These are phyloP conservation scores for Rhinoraja longicauda DNA, from an alignment of 2,797 vertebrate species.

Conservation along the genomic window DNA sequence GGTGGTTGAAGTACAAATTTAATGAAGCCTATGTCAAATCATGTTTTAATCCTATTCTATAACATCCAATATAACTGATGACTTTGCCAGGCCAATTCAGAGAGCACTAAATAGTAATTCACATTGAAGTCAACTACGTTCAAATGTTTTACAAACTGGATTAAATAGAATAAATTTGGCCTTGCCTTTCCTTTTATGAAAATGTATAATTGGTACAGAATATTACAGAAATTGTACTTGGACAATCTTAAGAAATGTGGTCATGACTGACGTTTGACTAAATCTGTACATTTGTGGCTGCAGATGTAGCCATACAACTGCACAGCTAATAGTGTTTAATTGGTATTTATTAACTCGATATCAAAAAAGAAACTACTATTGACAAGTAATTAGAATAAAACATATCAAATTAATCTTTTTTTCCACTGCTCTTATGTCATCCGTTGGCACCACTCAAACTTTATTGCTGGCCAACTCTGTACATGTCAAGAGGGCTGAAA, in stretches of 20 bases:
- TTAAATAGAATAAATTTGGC: not conserved
- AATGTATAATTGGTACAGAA: not conserved
- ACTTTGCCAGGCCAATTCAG: too few relatives aligned
- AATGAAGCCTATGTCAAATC: too few relatives aligned
- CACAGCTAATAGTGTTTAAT: not conserved
- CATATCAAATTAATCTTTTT: constrained; percentile 15
- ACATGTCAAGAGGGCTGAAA: not conserved
- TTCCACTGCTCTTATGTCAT: not conserved
- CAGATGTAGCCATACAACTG: too few relatives aligned
- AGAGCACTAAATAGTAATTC: too few relatives aligned
- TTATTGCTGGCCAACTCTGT: not conserved
- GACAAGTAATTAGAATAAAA: constrained; percentile 8
- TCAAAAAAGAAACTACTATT: not conserved
- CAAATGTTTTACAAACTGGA: not conserved
- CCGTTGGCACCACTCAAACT: not conserved
- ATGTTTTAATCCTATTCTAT: too few relatives aligned
- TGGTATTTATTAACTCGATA: not conserved
- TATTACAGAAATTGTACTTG: constrained; percentile 11
- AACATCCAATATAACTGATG: too few relatives aligned
- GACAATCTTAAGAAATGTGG: not conserved
- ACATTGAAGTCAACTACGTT: not conserved
- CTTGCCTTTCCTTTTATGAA: too few relatives aligned
- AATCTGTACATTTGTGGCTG: not conserved
- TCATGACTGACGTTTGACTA: not conserved
- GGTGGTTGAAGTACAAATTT: too few relatives aligned